Percentiles rank a stretch among this genome's conserved stretches.
Conservation (phyloP, 2,113 vertebrate species). For the Patagioenas fasciata region DNA sequence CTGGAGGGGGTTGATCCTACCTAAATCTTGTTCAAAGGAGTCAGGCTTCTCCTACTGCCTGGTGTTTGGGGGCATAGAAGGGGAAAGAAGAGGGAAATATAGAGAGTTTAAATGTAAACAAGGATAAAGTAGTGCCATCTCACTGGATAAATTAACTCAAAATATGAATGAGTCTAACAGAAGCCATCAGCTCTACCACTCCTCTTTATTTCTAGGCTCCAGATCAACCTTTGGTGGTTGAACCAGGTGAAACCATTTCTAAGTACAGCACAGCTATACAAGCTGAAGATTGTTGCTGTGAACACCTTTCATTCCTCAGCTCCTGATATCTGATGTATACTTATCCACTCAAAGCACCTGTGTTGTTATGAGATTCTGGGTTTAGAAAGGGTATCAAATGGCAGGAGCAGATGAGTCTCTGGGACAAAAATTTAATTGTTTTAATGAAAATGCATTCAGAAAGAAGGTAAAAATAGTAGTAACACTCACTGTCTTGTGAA, state of each 20-base stretch:
- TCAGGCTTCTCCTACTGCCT: background rate
- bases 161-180: background rate
- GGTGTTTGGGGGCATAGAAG: background rate
- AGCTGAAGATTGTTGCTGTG: background rate
- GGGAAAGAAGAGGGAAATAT: background rate
- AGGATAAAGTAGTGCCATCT: background rate
- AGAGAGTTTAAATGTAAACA: background rate
- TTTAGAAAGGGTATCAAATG: background rate
- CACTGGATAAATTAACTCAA: background rate
- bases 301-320: background rate
- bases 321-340: background rate
- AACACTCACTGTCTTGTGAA: background rate
- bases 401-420: background rate
- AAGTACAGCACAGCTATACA: background rate
- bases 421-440: background rate
- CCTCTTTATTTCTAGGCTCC: background rate
- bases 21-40: background rate
- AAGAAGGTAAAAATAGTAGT: background rate
- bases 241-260: background rate
- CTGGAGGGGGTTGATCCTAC: accelerated
- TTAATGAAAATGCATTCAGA: background rate
- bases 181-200: background rate
- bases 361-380: background rate
- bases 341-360: background rate
- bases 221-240: background rate